Evolutionary conservation across 2,797 vertebrate species (phyloP).

Genomic region (Peromyscus aztecus): DNA sequence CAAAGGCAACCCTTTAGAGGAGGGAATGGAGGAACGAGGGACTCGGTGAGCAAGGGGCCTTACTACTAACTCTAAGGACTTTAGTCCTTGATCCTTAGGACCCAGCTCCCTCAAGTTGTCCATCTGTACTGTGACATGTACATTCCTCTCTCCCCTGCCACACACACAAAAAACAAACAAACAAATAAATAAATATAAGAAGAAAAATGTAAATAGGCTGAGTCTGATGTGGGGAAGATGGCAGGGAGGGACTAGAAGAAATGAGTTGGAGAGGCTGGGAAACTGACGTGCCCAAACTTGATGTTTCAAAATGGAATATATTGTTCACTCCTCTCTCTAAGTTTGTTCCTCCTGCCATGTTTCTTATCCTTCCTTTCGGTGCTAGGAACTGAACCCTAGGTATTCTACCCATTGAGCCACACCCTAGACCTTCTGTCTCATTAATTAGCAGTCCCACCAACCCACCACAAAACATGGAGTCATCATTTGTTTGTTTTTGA

Average conservation of each 20-base stretch:
- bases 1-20: neutral
- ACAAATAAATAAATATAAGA: neutral
- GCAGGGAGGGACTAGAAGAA: neutral
- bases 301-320: slow-evolving; percentile 3
- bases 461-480: neutral
- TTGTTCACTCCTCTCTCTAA: neutral
- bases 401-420: neutral
- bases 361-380: neutral
- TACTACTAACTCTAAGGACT: neutral
- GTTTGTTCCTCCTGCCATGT: neutral
- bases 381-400: neutral
- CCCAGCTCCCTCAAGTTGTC: neutral
- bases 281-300: neutral
- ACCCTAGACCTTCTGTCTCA: neutral
- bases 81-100: neutral
- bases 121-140: neutral
- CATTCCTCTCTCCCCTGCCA: neutral
- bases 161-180: neutral
- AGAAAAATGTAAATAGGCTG: neutral
- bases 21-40: neutral
- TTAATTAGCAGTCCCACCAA: neutral
- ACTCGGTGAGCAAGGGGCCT: neutral
- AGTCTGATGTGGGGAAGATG: neutral
- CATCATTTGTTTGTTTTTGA: neutral
- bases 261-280: neutral